A percentile compares a stretch with the other conserved stretches of the same genome.
Conservation (phyloP, 2,888 invertebrate species). For the Cancer borealis region DNA sequence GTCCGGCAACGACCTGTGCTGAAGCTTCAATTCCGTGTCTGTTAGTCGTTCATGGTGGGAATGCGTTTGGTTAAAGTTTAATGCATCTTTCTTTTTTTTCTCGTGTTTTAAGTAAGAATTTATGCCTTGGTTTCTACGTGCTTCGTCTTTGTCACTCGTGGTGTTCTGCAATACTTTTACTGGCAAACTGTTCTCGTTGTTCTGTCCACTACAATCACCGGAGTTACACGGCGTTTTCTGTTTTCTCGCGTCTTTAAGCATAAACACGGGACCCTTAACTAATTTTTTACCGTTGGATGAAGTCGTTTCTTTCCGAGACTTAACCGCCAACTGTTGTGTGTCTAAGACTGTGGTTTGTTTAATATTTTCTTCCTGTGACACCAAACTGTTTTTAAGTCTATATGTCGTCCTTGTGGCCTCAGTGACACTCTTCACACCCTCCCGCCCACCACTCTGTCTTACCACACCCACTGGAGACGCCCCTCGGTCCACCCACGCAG, state of each 20-base stretch:
- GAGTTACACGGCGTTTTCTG: not conserved
- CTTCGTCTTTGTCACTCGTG: not conserved
- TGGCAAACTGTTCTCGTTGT: not conserved
- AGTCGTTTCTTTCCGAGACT: not conserved
- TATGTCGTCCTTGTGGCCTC: not conserved
- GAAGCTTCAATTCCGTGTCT: slow-evolving; percentile 48
- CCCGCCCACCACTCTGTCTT: not conserved
- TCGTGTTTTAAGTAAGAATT: not conserved
- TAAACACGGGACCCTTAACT: not conserved
- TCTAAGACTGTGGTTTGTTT: not conserved
- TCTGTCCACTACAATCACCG: not conserved
- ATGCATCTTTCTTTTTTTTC: not conserved
- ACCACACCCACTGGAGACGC: not conserved
- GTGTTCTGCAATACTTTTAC: not conserved
- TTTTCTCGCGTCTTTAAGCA: not conserved
- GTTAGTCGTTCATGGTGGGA: not conserved
- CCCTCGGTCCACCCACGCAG: not conserved
- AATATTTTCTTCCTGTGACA: not conserved
- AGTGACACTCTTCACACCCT: not conserved
- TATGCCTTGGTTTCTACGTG: not conserved
- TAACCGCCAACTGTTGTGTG: not conserved
- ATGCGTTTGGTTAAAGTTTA: not conserved
- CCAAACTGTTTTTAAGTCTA: not conserved
- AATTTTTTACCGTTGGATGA: not conserved
- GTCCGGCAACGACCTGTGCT: slow-evolving; percentile 59